Base-by-base conservation (phyloP, 2,797 vertebrate genomes). In the Diglossa cyanea region DNA sequence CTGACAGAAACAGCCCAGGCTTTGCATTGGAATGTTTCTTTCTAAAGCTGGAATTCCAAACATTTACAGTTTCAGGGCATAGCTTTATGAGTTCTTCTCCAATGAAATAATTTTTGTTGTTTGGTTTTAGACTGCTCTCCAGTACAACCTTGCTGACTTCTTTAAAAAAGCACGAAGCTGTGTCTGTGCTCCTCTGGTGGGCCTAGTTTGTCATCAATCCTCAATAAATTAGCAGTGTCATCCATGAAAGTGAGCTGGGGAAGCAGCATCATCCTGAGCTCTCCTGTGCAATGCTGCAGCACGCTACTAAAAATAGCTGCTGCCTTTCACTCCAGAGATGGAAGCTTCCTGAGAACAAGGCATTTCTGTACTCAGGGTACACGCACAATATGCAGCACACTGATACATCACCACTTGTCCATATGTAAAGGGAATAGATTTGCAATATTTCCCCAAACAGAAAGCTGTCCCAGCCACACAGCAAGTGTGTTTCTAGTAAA, bases 231-330 rank as follows among this genome's bases (percentile, higher is more conserved):
- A 75, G 37, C 48, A 76, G 40, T 87, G 66, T 51, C 50, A 92
- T 63, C 57, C 79, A 11, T 33, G 42, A 92, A 92, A 92, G 63
- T 4, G 50, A 88, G 57, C 61, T 94, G 63, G 33, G 48, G 73
- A 91, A 89, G 47, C 60, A 62, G 75, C 87, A 82, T 57, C 80
- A 67, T 83, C 44, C 70, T 60, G 51, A 40, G 42, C 54, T 85
- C 83, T 89, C 63, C 79, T 72, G 67, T 66, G 45, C 73, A 79
- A 66, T 31, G 44, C 55, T 85, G 76, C 71, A 71, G 83, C 85
- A 54, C 47, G 2, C 45, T 31, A n/a, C 90, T 94, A 95, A 96
- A 97, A 96, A 96, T 94, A 97, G 94, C 83, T 66, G 45, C 92
- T 78, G 86, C 85, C 50, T 96, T 96, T 93, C 62, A 72, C 77